Evolutionary conservation across 2,113 vertebrate species (phyloP).

Genomic region (Tautogolabrus adspersus): DNA sequence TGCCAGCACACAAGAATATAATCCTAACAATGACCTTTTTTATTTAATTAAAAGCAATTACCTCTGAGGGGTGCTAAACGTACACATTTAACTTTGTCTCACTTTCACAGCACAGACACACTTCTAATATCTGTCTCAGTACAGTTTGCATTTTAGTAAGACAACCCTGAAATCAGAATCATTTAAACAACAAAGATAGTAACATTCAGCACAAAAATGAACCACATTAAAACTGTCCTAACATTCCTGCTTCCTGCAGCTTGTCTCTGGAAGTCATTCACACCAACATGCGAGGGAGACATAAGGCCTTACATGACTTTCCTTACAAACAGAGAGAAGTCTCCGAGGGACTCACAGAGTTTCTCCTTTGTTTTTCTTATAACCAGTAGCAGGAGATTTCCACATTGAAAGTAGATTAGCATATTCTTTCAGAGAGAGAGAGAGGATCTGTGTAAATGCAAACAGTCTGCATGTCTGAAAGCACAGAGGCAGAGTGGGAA

Average conservation of each 20-base stretch:
- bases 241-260: constrained; percentile 27
- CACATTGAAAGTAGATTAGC: constrained; percentile 71
- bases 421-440: constrained; percentile 52
- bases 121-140: background rate
- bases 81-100: background rate
- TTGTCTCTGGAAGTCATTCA: constrained; percentile 44
- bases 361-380: constrained; percentile 71
- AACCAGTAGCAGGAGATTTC: constrained; percentile 72
- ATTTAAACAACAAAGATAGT: background rate
- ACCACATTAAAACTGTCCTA: constrained; percentile 11
- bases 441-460: constrained; percentile 61
- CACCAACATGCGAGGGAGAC: constrained; percentile 35
- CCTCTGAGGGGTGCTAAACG: background rate
- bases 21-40: background rate
- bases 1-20: background rate
- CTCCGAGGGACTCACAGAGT: constrained; percentile 50
- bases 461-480: constrained; percentile 33
- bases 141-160: constrained; percentile 4
- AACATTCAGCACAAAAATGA: background rate
- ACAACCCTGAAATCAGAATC: constrained; percentile 19
- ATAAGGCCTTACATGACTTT: constrained; percentile 42
- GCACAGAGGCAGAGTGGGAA: constrained; percentile 45
- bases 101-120: background rate
- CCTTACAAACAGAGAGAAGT: constrained; percentile 45
- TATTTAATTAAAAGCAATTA: background rate